These are phyloP conservation scores for Enteromius treurensis DNA, from an alignment of 2,797 vertebrate genomes.

Conservation along the genomic window DNA sequence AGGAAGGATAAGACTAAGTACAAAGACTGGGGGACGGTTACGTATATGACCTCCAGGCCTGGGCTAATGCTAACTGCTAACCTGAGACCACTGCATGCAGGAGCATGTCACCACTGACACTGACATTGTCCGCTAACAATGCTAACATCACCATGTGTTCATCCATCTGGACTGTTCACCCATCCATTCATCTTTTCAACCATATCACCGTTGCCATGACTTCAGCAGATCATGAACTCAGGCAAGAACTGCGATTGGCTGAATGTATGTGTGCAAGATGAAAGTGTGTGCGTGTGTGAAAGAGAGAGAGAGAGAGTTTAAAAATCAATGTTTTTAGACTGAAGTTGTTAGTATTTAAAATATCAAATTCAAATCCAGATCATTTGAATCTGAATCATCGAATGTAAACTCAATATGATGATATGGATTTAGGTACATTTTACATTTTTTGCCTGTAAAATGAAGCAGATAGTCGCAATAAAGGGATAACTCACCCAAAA, in stretches of 20 bases:
- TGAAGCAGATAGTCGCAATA: not conserved
- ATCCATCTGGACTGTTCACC: slow-evolving; percentile 55
- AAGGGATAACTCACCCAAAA: slow-evolving; percentile 7
- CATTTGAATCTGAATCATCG: not conserved
- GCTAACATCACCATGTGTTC: slow-evolving; percentile 61
- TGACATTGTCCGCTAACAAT: slow-evolving; percentile 60
- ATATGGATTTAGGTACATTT: slow-evolving; percentile 5
- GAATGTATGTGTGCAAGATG: not conserved
- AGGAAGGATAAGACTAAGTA: slow-evolving; percentile 14
- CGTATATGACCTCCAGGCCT: not conserved
- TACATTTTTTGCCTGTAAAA: not conserved
- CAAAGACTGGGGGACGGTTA: slow-evolving; percentile 11
- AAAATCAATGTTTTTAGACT: slow-evolving; percentile 7
- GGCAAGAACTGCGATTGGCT: slow-evolving; percentile 21
- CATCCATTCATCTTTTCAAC: slow-evolving; percentile 60
- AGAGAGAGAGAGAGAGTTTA: not conserved
- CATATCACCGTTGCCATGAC: slow-evolving; percentile 44
- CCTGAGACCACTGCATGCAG: slow-evolving; percentile 45
- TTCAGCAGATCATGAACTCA: slow-evolving; percentile 12
- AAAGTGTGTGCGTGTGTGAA: not conserved
- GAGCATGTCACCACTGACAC: slow-evolving; percentile 61
- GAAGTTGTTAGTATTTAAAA: slow-evolving; percentile 38
- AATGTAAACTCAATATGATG: slow-evolving; percentile 21
- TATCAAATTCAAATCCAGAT: slow-evolving; percentile 12
- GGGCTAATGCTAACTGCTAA: slow-evolving; percentile 40